Evolutionary conservation across 2,797 vertebrate genomes (phyloP), one percentile per base, ranked within the genome.

Genomic region (Botia almorhae): DNA sequence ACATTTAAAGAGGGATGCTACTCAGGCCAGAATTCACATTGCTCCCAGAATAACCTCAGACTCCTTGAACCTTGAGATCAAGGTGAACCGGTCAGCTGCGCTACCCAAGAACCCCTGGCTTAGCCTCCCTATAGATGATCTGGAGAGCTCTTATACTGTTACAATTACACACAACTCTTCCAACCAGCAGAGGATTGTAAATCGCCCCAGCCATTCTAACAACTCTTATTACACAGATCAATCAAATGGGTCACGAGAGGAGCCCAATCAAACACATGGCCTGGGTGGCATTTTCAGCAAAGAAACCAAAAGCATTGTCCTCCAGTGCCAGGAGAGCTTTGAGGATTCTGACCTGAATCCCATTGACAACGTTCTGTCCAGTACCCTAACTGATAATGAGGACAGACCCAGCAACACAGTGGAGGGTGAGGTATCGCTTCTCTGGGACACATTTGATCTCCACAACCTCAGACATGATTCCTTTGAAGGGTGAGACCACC

Each of bases 101-200:
- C 64, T 81, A 1, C 87, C 91, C 7, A 85, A 26, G 36, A 95
- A 95, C 79, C 93, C 93, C 0, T 95, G 94, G 94, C 91, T 95
- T 0, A 92, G 93, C 82, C 78, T 95, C 19, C 93, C 92, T 0
- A 85, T 93, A 14, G 91, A 93, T 0, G 85, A 94, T 65, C 83
- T 94, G 80, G 93, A 92, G 65, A 92, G 90, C 21, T 91, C 88
- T 0, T 93, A 94, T 81, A 91, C 89, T 0, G 92, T 93, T 56
- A 94, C 89, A 10, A 88, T 93, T 4, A 90, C 90, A 0, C 91
- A 88, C 26, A 91, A 83, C 64, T 65, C 85, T 2, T 80, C 82
- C 0, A 65, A 26, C 0, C 84, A 81, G 0, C 84, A 85, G 6
- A 82, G 12, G 16, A 71, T 84, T 0, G 23, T 4, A 0, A 73